A percentile compares a stretch with the other conserved stretches of the same genome.
These are phyloP conservation scores for Lagria hirta DNA, from an alignment of 2,888 invertebrate genomes.

Conservation along the genomic window DNA sequence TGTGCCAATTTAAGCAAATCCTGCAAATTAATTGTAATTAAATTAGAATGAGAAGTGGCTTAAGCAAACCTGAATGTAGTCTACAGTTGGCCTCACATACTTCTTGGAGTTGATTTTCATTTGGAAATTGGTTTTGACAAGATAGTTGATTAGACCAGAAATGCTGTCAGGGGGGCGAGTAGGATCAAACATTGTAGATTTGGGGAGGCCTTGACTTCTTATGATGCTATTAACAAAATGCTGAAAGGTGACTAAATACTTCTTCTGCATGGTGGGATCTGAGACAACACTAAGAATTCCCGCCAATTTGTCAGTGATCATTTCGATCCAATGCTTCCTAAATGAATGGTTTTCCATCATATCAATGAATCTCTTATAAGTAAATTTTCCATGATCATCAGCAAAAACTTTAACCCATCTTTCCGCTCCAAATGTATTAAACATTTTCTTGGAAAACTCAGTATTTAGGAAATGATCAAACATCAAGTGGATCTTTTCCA, in stretches of 20 bases:
- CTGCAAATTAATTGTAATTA: constrained; percentile 56
- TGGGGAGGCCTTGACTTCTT: constrained; percentile 74
- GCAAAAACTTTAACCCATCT: constrained; percentile 69
- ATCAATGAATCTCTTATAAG: constrained; percentile 72
- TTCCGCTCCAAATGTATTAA: constrained; percentile 73
- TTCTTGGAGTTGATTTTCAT: constrained; percentile 70
- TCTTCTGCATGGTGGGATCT: constrained; percentile 74
- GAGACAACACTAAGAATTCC: constrained; percentile 73
- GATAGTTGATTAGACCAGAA: constrained; percentile 67
- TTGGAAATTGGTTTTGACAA: constrained; percentile 69
- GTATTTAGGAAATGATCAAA: constrained; percentile 81
- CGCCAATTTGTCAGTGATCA: constrained; percentile 72
- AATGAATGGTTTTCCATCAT: constrained; percentile 80
- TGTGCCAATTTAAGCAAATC: constrained; percentile 73
- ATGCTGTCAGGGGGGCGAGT: constrained; percentile 70
- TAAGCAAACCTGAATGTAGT: constrained; percentile 59
- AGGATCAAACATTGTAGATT: constrained; percentile 68
- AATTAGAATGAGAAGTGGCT: too few species aligned
- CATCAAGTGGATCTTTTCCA: constrained; percentile 69
- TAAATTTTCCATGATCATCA: constrained; percentile 68
- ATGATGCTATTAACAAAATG: constrained; percentile 74
- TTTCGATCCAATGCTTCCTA: constrained; percentile 77
- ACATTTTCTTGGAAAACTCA: constrained; percentile 72
- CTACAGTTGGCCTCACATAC: constrained; percentile 75
- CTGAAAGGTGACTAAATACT: constrained; percentile 60